Evolutionary conservation across 2,888 invertebrate genomes (phyloP).

Genomic region (Oligia strigilis): DNA sequence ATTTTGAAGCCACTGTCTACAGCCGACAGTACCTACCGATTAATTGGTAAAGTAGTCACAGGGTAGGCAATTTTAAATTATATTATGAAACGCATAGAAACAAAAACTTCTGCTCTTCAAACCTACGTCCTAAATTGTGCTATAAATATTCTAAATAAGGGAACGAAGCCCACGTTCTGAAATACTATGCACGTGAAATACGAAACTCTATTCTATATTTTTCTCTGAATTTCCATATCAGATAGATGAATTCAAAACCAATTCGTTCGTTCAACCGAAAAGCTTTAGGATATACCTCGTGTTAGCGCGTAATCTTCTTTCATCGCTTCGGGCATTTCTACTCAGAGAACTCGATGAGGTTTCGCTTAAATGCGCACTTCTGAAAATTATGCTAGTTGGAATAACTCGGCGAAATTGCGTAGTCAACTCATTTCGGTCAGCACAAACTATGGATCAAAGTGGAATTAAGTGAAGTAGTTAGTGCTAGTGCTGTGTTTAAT

Average conservation of each 20-base stretch:
- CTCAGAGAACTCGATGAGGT: slow-evolving; percentile 63
- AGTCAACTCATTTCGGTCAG: slow-evolving; percentile 44
- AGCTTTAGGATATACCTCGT: slow-evolving; percentile 71
- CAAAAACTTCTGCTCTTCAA: not conserved
- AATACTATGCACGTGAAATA: slow-evolving; percentile 36
- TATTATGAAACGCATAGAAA: not conserved
- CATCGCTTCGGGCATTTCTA: slow-evolving; percentile 60
- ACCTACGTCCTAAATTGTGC: not conserved
- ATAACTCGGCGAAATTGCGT: slow-evolving; percentile 40
- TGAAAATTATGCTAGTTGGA: slow-evolving; percentile 35
- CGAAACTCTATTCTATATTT: slow-evolving; percentile 49
- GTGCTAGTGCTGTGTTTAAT: slow-evolving; percentile 9
- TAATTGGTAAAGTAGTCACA: not conserved
- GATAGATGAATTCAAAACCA: slow-evolving; percentile 74
- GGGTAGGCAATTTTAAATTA: not conserved
- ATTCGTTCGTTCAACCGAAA: slow-evolving; percentile 71
- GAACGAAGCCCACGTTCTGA: slow-evolving; percentile 8
- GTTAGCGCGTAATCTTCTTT: slow-evolving; percentile 74
- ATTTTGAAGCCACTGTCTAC: not conserved
- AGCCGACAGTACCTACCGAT: not conserved
- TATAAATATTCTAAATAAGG: slow-evolving; percentile 28
- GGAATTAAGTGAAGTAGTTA: slow-evolving; percentile 49
- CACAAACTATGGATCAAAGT: slow-evolving; percentile 33
- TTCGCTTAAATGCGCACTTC: slow-evolving; percentile 36
- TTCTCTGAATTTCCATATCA: slow-evolving; percentile 63